Evolutionary conservation across 2,888 invertebrate genomes (phyloP), one percentile per base, ranked within the genome.

Genomic region (Mythimna lalbum): DNA sequence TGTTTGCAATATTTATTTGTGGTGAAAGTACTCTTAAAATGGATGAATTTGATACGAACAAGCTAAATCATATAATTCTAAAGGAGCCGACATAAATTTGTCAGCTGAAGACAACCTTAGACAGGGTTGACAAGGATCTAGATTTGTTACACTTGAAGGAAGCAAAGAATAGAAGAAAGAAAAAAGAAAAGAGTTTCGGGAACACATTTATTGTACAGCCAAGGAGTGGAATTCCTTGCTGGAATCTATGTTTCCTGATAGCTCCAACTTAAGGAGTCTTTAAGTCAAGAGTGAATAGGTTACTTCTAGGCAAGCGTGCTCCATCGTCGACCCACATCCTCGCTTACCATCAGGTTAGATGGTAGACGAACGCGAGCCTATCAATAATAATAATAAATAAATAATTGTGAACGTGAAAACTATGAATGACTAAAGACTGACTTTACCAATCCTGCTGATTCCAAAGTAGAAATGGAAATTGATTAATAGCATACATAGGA

Each of bases 21-120:
- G 73, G 82, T 63, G 84, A 83, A 84, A 83, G 81, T 80, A 61
- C 62, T 76, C 72, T 53, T 81, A 65, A 73, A 76, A 68, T 61
- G 60, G 64, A 73, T 53, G 67, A 74, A 75, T 75, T 73, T 63
- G 69, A 74, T 73, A 79, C 59, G 27, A 72, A 72, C 23, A 50
- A 56, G 56, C 21, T 27, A 43, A 67, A 69, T 64, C 69, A 65
- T 56, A 65, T 80, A 63, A 73, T 67, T 78, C 61, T 60, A 59
- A 62, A 57, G 60, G 68, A 33, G 21, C 17, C 12, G 31, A 36
- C 23, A 67, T 73, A 69, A 78, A 63, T 43, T 63, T 78, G 61
- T 64, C 56, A 64, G 50, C 52, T 56, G 55, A 74, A 55, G 50
- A 59, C 10, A 63, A 69, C 57, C 33, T 65, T 55, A 17, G 23